Base-by-base conservation (phyloP, 2,113 vertebrate genomes). In the Lophura nycthemera region DNA sequence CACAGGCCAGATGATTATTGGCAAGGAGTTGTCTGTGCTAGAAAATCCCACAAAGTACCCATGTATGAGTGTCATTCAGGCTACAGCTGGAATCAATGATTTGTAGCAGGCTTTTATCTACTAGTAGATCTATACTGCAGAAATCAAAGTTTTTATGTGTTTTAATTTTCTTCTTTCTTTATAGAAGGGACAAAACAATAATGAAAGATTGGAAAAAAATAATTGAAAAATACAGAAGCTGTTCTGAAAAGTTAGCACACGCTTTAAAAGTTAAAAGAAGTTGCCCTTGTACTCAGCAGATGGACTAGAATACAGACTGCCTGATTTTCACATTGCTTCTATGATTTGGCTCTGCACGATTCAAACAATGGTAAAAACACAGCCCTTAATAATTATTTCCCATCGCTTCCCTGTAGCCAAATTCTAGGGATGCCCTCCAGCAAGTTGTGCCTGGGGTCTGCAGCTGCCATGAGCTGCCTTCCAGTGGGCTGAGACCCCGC, bases 161-260 rank as follows among this genome's bases (percentile, higher is more conserved):
- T 87, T 82, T 93, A 78, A 96, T 96, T 93, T 91, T 61, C 89
- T 61, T 85, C 70, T 30, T 57, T 65, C 74, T 89, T 96, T 75
- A 82, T 57, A 47, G 81, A 36, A 78, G 74, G 94, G 83, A 64
- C 78, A 69, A 86, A 95, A 92, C 76, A 84, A 74, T 87, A 64
- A 75, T 65, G 78, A 69, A 91, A 95, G 89, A 92, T 57, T 60
- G 84, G 61, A 43, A 90, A 94, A 89, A 66, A 89, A 71, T 61
- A 12, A 95, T 42, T 80, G 91, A 43, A 87, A 93, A 85, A n/a
- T 30, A 20, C 2, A 89, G 47, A 52, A 76, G 69, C 64, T 83
- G 72, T 34, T 80, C 71, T 50, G 70, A 66, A 36, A 93, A 83
- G 57, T 43, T 38, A 63, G 63, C 1, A 54, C 47, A 42, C 5